Evolutionary conservation across 2,113 vertebrate genomes (phyloP).

Genomic region (Lepidothrix coronata): DNA sequence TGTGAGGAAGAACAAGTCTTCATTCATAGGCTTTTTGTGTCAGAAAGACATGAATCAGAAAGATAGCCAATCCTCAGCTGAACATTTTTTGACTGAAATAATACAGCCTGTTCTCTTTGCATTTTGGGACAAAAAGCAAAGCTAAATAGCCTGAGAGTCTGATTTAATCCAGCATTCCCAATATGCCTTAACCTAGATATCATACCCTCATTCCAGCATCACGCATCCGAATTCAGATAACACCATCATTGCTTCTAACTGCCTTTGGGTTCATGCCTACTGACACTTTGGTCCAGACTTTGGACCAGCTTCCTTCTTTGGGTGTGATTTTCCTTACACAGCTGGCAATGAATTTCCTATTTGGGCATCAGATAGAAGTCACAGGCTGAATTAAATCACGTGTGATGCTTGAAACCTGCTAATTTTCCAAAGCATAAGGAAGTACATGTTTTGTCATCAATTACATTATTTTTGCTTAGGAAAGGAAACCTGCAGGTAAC

Average conservation of each 20-base stretch:
- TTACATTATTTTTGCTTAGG: background rate
- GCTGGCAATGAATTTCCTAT: background rate
- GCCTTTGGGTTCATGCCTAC: background rate
- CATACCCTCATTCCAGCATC: background rate
- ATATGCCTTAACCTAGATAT: background rate
- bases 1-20: background rate
- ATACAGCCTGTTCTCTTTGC: background rate
- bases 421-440: background rate
- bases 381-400: background rate
- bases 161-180: background rate
- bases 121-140: background rate
- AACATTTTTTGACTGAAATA: background rate
- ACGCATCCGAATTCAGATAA: background rate
- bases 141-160: background rate
- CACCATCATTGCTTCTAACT: background rate
- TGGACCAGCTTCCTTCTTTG: background rate
- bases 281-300: background rate
- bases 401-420: background rate
- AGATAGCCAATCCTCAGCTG: background rate
- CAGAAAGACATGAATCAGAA: background rate
- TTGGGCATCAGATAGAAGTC: background rate
- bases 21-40: background rate
- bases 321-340: background rate
- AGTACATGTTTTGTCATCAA: background rate
- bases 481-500: background rate